Percentiles rank a stretch among this genome's conserved stretches.
Evolutionary conservation across 2,113 vertebrate genomes (phyloP).

Genomic region (Mustela nigripes): DNA sequence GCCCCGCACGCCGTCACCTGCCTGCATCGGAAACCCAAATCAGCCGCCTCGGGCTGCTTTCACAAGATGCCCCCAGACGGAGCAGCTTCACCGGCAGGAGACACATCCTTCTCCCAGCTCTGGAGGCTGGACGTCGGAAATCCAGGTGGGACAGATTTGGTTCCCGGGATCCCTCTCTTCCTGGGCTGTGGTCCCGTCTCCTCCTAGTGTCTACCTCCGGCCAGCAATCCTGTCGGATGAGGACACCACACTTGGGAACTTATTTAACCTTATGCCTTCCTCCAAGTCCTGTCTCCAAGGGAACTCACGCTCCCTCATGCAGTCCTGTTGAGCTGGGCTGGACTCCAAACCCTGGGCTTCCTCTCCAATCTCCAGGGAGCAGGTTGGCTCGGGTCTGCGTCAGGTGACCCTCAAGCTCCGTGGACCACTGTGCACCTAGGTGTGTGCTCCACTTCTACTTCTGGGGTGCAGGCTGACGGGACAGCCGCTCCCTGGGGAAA

Average conservation of each 20-base stretch:
- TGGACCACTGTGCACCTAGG: background rate
- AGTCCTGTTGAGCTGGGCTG: fast-evolving
- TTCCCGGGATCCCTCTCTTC: background rate
- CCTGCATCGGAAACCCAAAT: fast-evolving
- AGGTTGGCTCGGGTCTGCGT: too few relatives aligned
- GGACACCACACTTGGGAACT: background rate
- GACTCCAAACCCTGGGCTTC: background rate
- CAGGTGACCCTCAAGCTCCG: fast-evolving
- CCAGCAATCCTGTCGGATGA: background rate
- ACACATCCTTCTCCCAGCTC: background rate
- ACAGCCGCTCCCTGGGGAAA: fast-evolving
- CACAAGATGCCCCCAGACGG: background rate
- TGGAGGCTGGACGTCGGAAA: background rate
- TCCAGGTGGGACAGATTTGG: background rate
- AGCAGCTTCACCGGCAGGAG: background rate
- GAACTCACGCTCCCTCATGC: background rate
- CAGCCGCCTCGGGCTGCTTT: background rate
- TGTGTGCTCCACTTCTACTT: fast-evolving
- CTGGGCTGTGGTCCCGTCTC: background rate
- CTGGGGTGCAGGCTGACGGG: fast-evolving
- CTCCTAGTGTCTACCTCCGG: too few relatives aligned
- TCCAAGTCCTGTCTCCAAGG: background rate
- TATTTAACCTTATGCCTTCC: background rate
- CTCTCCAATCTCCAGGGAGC: background rate
- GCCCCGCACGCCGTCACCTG: fast-evolving